These are phyloP conservation scores for Pogoniulus pusillus DNA, from an alignment of 2,797 vertebrate species.

Conservation along the genomic window DNA sequence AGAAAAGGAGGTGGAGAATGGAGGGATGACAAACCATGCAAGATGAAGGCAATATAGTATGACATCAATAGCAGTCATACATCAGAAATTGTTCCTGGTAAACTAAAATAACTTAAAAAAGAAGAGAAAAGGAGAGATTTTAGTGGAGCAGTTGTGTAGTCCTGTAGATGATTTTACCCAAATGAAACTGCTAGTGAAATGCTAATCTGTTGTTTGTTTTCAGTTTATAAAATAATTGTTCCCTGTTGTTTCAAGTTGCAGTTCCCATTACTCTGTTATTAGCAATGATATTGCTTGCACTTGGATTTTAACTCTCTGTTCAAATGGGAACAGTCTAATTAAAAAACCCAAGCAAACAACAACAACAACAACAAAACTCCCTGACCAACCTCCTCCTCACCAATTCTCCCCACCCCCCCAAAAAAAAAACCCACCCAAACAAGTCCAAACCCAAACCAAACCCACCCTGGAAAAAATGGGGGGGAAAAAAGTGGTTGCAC, in stretches of 20 bases:
- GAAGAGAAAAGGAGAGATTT: neutral
- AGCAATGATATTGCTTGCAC: neutral
- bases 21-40: neutral
- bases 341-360: neutral
- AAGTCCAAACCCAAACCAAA: no score
- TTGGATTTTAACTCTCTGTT: neutral
- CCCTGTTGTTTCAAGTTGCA: neutral
- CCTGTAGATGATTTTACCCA: neutral
- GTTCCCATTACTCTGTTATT: neutral
- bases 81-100: slow-evolving; percentile 7
- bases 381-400: no score
- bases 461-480: no score
- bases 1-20: slow-evolving; percentile 18
- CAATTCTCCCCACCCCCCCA: no score
- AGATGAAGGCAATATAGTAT: neutral
- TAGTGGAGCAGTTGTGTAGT: neutral
- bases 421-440: no score
- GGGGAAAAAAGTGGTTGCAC: no score
- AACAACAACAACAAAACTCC: no score
- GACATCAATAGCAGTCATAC: neutral
- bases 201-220: neutral
- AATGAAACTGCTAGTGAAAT: neutral
- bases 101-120: neutral
- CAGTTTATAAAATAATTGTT: neutral
- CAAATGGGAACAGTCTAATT: neutral